Evolutionary conservation across 1,140 invertebrate species (phyloP), one percentile per base, ranked within the genome.

Genomic region (Dinoponera quadriceps): DNA sequence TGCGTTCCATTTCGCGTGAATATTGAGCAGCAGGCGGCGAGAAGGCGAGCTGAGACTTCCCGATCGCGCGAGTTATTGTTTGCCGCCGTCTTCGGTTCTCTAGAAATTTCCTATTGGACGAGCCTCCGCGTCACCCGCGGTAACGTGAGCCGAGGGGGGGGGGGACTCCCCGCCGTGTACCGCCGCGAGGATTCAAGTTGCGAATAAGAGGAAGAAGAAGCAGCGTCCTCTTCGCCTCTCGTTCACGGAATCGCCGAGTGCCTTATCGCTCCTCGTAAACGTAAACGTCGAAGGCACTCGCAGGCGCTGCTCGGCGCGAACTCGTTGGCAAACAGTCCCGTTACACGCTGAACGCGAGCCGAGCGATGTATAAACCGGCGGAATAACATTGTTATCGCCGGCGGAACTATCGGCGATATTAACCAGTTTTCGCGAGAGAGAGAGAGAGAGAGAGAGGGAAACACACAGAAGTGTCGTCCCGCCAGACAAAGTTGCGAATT

Each of bases 51-150:
- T n/a, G n/a, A n/a, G n/a, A 88, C 86, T 85, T 85, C 60, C 49
- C 83, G 72, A 88, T 85, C 84, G 83, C 84, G 83, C 84, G 66
- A 77, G 82, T 88, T 85, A 88, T 88, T 88, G 82, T 85, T 72
- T 73, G 78, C 80, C 66, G 68, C 75, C 73, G 85, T 59, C 80
- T 83, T 74, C 60, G 66, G 72, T n/a, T 86, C 74, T 18, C 75
- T 49, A 29, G 69, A 82, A 81, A 82, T 63, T 71, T 63, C 78
- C 63, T 74, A n/a, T n/a, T n/a, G n/a, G n/a, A n/a, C n/a, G n/a
- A n/a, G n/a, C n/a, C n/a, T n/a, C n/a, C n/a, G n/a, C n/a, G n/a
- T n/a, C n/a, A n/a, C n/a, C n/a, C n/a, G n/a, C n/a, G n/a, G n/a
- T n/a, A n/a, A n/a, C n/a, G n/a, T n/a, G n/a, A n/a, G n/a, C n/a